Percentiles rank a stretch among this genome's conserved stretches.
phyloP scores from a whole-genome alignment of 2,888 invertebrate genomes.

The Coelinius sp. region DNA sequence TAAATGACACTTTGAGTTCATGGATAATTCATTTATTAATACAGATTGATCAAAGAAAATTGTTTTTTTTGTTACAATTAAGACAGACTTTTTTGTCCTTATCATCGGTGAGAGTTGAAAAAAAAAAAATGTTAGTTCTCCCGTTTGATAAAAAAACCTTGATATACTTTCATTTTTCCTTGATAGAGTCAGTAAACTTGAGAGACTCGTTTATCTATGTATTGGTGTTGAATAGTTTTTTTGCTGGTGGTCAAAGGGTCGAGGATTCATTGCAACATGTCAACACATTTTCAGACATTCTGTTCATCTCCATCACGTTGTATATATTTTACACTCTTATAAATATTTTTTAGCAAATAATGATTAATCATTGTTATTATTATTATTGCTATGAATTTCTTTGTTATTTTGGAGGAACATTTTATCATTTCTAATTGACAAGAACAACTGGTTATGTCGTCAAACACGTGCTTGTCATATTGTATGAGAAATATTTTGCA shows the following conservation, averaged over 20 bases:
- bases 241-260: background rate
- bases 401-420: too few relatives aligned
- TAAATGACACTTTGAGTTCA: background rate
- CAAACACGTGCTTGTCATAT: slow-evolving; percentile 11
- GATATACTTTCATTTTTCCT: slow-evolving; percentile 3
- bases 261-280: background rate
- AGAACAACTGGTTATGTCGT: too few relatives aligned
- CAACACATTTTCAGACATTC: background rate
- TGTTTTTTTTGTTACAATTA: background rate
- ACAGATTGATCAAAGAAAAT: background rate
- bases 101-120: background rate
- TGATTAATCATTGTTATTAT: background rate
- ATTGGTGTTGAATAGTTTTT: background rate
- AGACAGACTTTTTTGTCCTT: background rate
- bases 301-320: background rate
- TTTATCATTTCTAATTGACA: background rate
- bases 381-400: too few relatives aligned
- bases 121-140: background rate
- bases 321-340: background rate
- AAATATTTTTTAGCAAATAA: background rate
- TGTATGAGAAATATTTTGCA: background rate
- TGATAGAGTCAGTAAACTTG: background rate
- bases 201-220: background rate
- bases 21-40: too few relatives aligned
- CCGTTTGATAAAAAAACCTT: background rate